Evolutionary conservation across 2,797 vertebrate genomes (phyloP).

Genomic region (Cyclura pinguis): DNA sequence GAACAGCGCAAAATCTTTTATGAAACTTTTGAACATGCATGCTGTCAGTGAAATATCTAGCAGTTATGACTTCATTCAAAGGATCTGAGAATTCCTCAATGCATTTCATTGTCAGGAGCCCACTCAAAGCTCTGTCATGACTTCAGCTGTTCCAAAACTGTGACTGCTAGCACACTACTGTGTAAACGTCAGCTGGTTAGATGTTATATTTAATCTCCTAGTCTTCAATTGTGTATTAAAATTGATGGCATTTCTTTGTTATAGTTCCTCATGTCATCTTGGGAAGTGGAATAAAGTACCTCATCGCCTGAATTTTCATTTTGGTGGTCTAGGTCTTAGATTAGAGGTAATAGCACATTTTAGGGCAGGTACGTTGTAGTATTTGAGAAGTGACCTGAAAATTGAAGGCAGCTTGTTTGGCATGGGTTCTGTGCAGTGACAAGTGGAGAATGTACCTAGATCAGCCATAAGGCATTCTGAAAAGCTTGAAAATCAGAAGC

Average conservation of each 20-base stretch:
- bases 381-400: background rate
- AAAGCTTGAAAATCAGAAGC: background rate
- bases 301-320: background rate
- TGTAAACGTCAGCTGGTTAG: background rate
- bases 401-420: background rate
- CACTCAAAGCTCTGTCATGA: background rate
- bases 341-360: background rate
- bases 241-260: background rate
- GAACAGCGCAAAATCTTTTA: background rate
- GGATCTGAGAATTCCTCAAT: background rate
- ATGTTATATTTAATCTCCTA: background rate
- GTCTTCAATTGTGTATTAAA: background rate
- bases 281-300: background rate
- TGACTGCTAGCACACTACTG: background rate
- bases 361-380: background rate
- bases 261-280: background rate
- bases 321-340: background rate
- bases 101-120: background rate
- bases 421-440: background rate
- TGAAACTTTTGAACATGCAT: background rate
- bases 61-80: background rate
- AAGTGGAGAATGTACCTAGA: background rate
- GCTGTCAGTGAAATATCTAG: background rate
- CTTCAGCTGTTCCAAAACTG: background rate
- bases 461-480: background rate